Evolutionary conservation across 2,113 vertebrate genomes (phyloP), one percentile per base, ranked within the genome.

Genomic region (Xiphophorus hellerii): DNA sequence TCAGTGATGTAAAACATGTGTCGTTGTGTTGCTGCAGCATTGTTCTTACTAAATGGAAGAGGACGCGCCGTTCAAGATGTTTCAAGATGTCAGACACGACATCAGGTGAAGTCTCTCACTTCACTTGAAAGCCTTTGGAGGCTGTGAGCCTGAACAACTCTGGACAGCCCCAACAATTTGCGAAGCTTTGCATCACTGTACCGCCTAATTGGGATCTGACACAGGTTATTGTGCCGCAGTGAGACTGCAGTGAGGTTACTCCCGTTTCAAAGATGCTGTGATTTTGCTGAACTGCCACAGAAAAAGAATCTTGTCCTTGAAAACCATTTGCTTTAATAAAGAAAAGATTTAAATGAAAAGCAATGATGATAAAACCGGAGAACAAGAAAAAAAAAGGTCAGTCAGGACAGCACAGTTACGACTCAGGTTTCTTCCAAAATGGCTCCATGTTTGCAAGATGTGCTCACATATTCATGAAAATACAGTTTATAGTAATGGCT

Each of bases 191-290:
- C 39, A 17, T 75, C 35, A n/a, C 60, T 29, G 54, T 63, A 1
- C n/a, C 39, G 60, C 29, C 72, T 70, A 66, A 84, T n/a, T 58
- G 31, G 44, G 68, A 69, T 76, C 71, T 73, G 58, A 39, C 69
- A 51, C 0, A 42, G 63, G 75, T 69, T 66, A 61, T 88, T 78
- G 72, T 70, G 30, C 31, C 48, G 67, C 73, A 20, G 44, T 20
- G 17, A 48, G 17, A 48, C 44, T 48, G 22, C 22, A 58, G 51
- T 15, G 17, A 9, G 1, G 14, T 3, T 30, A 30, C 61, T 29
- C 5, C 15, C 17, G 5, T 62, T 14, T 58, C 51, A 58, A 29
- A 62, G 71, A 84, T 7, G 33, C 35, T 62, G 76, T 54, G 15
- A 44, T 48, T 73, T 66, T 65, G 11, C 69, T 42, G 65, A 3